A percentile compares a stretch with the other conserved stretches of the same genome.
Conservation (phyloP, 2,888 invertebrate species). For the Drosophila rellima region DNA sequence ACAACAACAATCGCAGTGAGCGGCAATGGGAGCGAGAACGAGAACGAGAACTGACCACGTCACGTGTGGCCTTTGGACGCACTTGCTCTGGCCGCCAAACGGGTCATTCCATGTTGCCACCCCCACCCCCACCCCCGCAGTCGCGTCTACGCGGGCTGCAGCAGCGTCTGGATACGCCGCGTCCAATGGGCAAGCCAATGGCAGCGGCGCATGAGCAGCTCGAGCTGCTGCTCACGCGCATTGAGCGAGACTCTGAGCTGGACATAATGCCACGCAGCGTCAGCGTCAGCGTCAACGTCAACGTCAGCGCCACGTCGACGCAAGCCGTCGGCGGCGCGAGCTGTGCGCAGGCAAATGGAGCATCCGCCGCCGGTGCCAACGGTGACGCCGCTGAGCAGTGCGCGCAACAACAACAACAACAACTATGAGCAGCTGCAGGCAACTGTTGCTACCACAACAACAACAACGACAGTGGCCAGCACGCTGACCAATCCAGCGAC, state of each 20-base stretch:
- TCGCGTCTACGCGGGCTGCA: neutral
- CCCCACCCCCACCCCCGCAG: neutral
- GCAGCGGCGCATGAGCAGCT: constrained; percentile 56
- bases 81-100: constrained; percentile 2
- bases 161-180: neutral
- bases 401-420: constrained; percentile 24
- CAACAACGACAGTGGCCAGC: constrained; percentile 1
- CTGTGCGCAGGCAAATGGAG: constrained; percentile 36
- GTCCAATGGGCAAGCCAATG: constrained; percentile 18
- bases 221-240: constrained; percentile 53
- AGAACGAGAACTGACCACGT: neutral
- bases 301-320: constrained; percentile 12
- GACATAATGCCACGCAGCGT: neutral
- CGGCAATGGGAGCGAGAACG: neutral
- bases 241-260: constrained; percentile 38
- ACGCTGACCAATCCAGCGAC: constrained; percentile 7
- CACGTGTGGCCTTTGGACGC: constrained; percentile 33
- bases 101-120: neutral
- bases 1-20: neutral
- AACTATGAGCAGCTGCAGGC: constrained; percentile 2
- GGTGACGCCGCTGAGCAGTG: constrained; percentile 51
- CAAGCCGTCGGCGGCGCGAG: constrained; percentile 22
- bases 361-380: constrained; percentile 55
- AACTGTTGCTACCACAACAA: neutral
- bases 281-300: neutral